A percentile compares a stretch with the other conserved stretches of the same genome.
Evolutionary conservation across 2,797 vertebrate species (phyloP).

Genomic region (Pseudochaenichthys georgianus): DNA sequence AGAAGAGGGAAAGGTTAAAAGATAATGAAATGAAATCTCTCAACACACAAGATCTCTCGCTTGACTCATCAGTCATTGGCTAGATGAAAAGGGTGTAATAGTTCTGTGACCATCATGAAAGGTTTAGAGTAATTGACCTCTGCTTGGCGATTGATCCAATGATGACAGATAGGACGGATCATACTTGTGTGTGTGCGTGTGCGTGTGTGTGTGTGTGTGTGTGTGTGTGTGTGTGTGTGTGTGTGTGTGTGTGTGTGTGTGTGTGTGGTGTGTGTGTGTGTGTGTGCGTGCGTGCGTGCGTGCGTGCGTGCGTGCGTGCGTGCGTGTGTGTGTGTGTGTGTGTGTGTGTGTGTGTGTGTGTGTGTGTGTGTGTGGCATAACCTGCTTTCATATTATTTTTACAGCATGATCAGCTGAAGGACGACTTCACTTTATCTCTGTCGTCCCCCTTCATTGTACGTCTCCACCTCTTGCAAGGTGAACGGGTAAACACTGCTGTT

Average conservation of each 20-base stretch:
- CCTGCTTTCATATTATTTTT: constrained; percentile 12
- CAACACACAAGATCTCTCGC: too few relatives aligned
- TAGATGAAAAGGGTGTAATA: constrained; percentile 35
- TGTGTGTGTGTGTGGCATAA: constrained; percentile 6
- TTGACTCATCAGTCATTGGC: constrained; percentile 33
- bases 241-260: too few relatives aligned
- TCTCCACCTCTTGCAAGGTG: neutral
- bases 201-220: neutral
- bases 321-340: neutral
- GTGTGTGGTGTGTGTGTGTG: too few relatives aligned
- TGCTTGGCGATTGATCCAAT: constrained; percentile 42
- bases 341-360: neutral
- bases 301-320: too few relatives aligned
- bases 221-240: too few relatives aligned
- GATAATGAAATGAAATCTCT: constrained; percentile 43
- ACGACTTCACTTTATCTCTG: neutral
- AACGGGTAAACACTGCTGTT: neutral
- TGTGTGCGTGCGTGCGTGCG: neutral
- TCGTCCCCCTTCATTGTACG: neutral
- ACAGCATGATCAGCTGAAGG: constrained; percentile 27
- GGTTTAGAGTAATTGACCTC: constrained; percentile 56
- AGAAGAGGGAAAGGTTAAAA: constrained; percentile 28
- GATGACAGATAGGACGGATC: constrained; percentile 36
- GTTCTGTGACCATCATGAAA: constrained; percentile 47
- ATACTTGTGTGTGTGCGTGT: neutral